These are phyloP conservation scores for Sciurus niger DNA, from an alignment of 2,113 vertebrate species.

Conservation along the genomic window DNA sequence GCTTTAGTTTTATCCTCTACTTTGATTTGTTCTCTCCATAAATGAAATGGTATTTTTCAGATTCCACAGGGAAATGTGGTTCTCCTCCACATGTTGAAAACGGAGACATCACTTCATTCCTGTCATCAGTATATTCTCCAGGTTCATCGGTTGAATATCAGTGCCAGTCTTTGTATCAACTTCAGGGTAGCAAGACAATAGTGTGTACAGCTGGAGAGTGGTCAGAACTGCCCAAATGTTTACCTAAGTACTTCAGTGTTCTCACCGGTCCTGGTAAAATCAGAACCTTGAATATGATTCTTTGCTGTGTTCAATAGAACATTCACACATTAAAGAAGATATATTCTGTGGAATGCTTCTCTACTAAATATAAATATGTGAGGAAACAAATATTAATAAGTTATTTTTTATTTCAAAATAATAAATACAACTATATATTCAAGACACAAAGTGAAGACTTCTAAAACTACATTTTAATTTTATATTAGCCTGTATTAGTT, in stretches of 20 bases:
- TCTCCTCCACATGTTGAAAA: slow-evolving; percentile 61
- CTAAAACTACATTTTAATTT: neutral
- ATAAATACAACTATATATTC: neutral
- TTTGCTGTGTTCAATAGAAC: neutral
- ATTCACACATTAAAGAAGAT: neutral
- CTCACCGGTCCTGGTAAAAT: neutral
- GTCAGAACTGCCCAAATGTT: slow-evolving; percentile 81
- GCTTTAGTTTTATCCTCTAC: too few species aligned
- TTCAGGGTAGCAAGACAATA: neutral
- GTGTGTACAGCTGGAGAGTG: slow-evolving; percentile 83
- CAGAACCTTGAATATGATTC: accelerated
- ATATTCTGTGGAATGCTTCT: neutral
- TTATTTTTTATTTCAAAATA: neutral
- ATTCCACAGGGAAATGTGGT: slow-evolving; percentile 46
- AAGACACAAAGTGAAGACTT: neutral
- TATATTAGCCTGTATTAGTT: neutral
- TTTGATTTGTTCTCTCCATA: too few species aligned
- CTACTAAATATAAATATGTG: neutral
- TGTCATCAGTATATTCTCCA: neutral
- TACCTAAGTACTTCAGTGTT: neutral
- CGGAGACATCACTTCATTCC: slow-evolving; percentile 51
- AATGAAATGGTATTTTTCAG: neutral
- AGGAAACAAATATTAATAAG: neutral
- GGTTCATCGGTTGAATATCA: neutral
- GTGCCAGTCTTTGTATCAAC: slow-evolving; percentile 17